A percentile compares a stretch with the other conserved stretches of the same genome.
phyloP scores from a whole-genome alignment of 2,888 invertebrate species.

The Rhingia rostrata region DNA sequence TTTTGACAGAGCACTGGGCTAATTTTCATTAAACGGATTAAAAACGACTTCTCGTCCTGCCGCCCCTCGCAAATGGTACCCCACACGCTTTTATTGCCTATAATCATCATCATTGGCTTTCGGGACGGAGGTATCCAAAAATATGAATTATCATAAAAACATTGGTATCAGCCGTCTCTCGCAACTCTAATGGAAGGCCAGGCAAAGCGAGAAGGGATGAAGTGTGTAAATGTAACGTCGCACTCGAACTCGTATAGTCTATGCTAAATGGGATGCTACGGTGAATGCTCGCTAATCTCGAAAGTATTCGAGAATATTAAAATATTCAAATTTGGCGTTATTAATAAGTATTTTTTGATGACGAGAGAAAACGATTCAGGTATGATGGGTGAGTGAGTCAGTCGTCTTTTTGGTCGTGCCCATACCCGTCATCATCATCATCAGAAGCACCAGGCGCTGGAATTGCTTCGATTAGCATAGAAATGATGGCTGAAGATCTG shows the following conservation, averaged over 20 bases:
- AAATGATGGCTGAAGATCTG: constrained; percentile 76
- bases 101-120: constrained; percentile 65
- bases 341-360: constrained; percentile 73
- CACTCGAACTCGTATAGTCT: constrained; percentile 45
- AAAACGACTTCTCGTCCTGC: constrained; percentile 71
- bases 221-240: constrained; percentile 58
- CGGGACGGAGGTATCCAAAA: constrained; percentile 56
- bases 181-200: neutral
- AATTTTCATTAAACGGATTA: constrained; percentile 82
- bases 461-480: constrained; percentile 79
- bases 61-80: constrained; percentile 33
- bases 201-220: constrained; percentile 22
- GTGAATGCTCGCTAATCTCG: constrained; percentile 66
- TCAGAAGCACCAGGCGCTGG: constrained; percentile 61
- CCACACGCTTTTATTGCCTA: constrained; percentile 64
- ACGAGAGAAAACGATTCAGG: constrained; percentile 70
- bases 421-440: constrained; percentile 48
- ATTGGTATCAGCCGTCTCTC: constrained; percentile 50
- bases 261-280: constrained; percentile 62
- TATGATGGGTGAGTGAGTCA: constrained; percentile 58
- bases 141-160: constrained; percentile 72
- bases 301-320: constrained; percentile 71
- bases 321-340: constrained; percentile 70
- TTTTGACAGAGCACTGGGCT: constrained; percentile 75
- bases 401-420: neutral